These are phyloP conservation scores for Drosophila neonasuta DNA, from an alignment of 2,888 invertebrate genomes.

Conservation along the genomic window DNA sequence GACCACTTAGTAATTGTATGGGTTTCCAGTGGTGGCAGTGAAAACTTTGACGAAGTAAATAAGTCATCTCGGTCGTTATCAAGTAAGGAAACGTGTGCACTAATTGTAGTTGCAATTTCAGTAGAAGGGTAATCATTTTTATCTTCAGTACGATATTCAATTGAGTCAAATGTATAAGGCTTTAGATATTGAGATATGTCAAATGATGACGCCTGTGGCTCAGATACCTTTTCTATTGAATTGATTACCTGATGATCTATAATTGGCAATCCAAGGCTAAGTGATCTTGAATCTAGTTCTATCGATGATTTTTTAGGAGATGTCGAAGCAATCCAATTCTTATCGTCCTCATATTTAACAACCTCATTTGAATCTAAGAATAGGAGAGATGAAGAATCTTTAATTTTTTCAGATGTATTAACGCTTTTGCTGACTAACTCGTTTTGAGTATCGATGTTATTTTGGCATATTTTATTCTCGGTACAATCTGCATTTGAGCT, in stretches of 20 bases:
- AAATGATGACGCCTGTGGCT: conserved; percentile 29
- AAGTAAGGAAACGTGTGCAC: conserved; percentile 6
- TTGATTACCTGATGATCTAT: neutral
- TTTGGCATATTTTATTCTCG: neutral
- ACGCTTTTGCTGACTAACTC: neutral
- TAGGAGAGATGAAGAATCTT: neutral
- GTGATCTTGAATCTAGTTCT: conserved; percentile 10
- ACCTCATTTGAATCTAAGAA: neutral
- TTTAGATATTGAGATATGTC: conserved; percentile 67
- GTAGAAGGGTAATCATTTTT: conserved; percentile 7
- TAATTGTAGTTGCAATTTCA: conserved; percentile 7
- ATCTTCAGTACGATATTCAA: conserved; percentile 24
- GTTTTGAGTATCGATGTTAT: conserved; percentile 2
- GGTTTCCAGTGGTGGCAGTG: conserved; percentile 31
- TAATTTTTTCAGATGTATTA: neutral
- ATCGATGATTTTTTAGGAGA: conserved; percentile 3
- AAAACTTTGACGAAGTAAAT: conserved; percentile 18
- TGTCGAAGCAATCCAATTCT: conserved; percentile 1
- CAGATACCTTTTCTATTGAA: neutral
- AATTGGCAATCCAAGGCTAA: neutral
- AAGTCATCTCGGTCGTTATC: neutral
- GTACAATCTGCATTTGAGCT: neutral
- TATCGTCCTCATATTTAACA: neutral
- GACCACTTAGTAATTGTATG: conserved; percentile 28
- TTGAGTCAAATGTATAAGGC: conserved; percentile 59